Evolutionary conservation across 2,113 vertebrate species (phyloP), one percentile per base, ranked within the genome.

Genomic region (Petroica traversi): DNA sequence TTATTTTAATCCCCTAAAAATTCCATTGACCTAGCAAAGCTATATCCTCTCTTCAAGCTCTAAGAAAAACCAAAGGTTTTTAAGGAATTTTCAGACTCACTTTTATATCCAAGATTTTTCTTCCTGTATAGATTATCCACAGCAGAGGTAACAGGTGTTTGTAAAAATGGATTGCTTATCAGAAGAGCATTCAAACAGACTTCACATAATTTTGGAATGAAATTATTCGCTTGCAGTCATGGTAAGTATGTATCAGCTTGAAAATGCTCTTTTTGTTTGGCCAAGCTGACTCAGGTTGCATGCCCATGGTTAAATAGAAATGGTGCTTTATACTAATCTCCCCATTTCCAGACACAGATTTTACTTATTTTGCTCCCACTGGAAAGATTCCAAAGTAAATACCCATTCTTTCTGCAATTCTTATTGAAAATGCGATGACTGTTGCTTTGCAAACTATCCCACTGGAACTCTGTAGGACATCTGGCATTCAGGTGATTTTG

Each of bases 311-410:
- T 68, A 87, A 19, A 75, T 3, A 43, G 49, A 90, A 94, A 80
- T 23, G 1, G 73, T 79, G 55, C 12, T 81, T 92, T 77, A 58
- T 48, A 81, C 19, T 52, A 46, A 34, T 85, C 24, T 78, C 23
- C 19, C 1, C 1, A 11, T 63, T 93, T 78, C 55, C 54, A 36
- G 40, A 84, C 78, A 71, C 19, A 78, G n/a, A 69, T 78, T 84
- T 84, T 62, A 58, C 8, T 31, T 77, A 59, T 89, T 87, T 62
- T 89, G 13, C 23, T 93, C 61, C 55, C 52, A 19, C 43, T 94
- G 84, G 73, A 94, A 95, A 68, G 26, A 75, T 89, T 81, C 84
- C 87, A 71, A 77, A 78, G 43, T 63, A 92, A 93, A 93, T 87
- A 85, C 11, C 24, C 80, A 89, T 84, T 87, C 68, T 89, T 88